Base-by-base conservation (phyloP, 2,797 vertebrate genomes). In the Gymnoscopelus microlampas region DNA sequence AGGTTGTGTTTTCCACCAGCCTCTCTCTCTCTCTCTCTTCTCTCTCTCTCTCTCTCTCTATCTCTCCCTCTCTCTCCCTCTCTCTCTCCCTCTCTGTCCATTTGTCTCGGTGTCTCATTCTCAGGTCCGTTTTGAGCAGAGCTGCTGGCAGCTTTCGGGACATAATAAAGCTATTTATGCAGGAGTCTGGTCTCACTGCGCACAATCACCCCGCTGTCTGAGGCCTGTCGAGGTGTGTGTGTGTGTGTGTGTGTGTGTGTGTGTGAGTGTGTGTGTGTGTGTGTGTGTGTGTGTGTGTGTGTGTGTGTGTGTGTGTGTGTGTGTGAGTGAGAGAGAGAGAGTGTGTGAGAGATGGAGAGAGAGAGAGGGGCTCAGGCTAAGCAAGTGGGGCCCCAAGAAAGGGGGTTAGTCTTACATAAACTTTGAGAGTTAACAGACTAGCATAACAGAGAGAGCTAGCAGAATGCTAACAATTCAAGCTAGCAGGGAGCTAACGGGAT, bases 121-220 rank as follows among this genome's bases (percentile, higher is more conserved):
- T 5, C 53, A 23, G 70, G 4, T 35, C 32, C 5, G 5, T 35
- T 35, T 4, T 35, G 87, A 89, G 85, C 73, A 76, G 89, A 89
- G 87, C 89, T 86, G 57, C 81, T 82, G 86, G 86, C 85, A 83
- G 87, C 88, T 91, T 88, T 86, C 83, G 86, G 88, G 90, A 90
- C 89, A 92, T 93, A 93, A 92, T 93, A 93, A 94, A 93, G 86
- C 89, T 91, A 90, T 93, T 93, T 93, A 93, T 91, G 91, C 88
- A 85, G 87, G 75, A 88, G 87, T 90, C 89, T 91, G 85, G 90
- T 82, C 87, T 88, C 91, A 90, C 26, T 26, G 26, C 26, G 26
- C 82, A 94, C 93, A 93, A 93, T 93, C 92, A 91, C 81, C 79
- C 80, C 87, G 89, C 91, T 90, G 88, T 90, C 84, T 88, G 79